Evolutionary conservation across 1,140 invertebrate species (phyloP), one percentile per base, ranked within the genome.

Genomic region (Tetranychus urticae): DNA sequence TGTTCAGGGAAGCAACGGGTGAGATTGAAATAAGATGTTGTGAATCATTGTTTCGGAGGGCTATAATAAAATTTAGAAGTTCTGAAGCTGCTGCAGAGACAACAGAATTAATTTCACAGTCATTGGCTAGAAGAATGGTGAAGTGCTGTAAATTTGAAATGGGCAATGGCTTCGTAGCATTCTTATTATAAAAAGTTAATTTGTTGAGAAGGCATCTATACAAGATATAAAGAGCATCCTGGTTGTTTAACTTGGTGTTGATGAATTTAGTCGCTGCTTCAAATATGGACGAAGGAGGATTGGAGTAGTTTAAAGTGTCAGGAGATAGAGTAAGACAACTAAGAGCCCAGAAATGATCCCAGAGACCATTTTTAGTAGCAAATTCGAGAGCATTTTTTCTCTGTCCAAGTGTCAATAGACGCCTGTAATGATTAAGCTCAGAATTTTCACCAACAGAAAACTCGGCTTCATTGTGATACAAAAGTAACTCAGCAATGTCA

Each of bases 341-440:
- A 4, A 64, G 50, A 34, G 60, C 60, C 4, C 54, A 23, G 8
- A 54, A 56, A 56, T 62, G 60, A 56, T 57, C 61, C 57, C 56
- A 62, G 12, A 64, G 56, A 39, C 48, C 36, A 56, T 55, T 59
- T 42, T 64, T 62, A 2, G 34, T 46, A 2, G 63, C 60, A 59
- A 54, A 56, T 13, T 63, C 62, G 4, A 64, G 39, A 12, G 63
- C 63, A 5, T 42, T 56, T n/a, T 45, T 42, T 14, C 45, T 33
- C 36, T 64, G 60, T 8, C 63, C 63, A 31, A 57, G 50, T n/a
- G 58, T 58, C 36, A 64, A 57, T 3, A 59, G 35, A 35, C 56
- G 46, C 34, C 63, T 14, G 33, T 34, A 60, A 8, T 50, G 2
- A 39, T 10, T 13, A 0, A 60, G 7, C 7, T 50, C 47, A 31